Base-by-base conservation (phyloP, 2,797 vertebrate species). In the Macropodus opercularis region DNA sequence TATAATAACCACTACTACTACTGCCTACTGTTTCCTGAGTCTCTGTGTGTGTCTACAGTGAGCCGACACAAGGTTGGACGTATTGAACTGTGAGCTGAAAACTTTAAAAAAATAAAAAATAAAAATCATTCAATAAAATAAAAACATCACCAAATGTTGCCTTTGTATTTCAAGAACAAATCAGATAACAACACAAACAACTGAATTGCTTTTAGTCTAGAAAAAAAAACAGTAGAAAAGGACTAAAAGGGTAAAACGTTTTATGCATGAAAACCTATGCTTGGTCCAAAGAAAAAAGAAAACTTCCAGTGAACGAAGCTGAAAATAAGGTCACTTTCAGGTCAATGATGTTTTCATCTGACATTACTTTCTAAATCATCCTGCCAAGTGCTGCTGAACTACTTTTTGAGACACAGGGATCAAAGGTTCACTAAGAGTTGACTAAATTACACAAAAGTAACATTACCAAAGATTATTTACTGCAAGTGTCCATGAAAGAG, bases 301-400 rank as follows among this genome's bases (percentile, higher is more conserved):
- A 54, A 57, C 62, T 53, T 44, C 34, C 52, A 14, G 3, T 38
- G 61, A 44, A 42, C 12, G n/a, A 36, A 50, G 39, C 26, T 49
- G 26, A 72, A 70, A 70, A 60, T 48, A 9, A 63, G 49, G 27
- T 42, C 29, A 52, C 32, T 40, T 57, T 65, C 31, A 54, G 49
- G 59, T 47, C 55, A 67, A 24, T 67, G 23, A n/a, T 63, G 32
- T 59, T 67, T 65, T 55, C 15, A 41, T 53, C 13, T 22, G 40
- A 42, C 14, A 21, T 39, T 41, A 21, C 27, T 36, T 65, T 68
- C 3, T 42, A 22, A 22, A 29, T n/a, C 50, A 21, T 7, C 8
- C 29, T 34, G 18, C 35, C 7, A 18, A 48, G 23, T 41, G n/a
- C 40, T 57, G 21, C 9, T 47, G 38, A 11, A 21, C 8, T n/a